Percentiles rank a stretch among this genome's conserved stretches.
Evolutionary conservation across 2,888 invertebrate species (phyloP).

Genomic region (Drosophila affinis): DNA sequence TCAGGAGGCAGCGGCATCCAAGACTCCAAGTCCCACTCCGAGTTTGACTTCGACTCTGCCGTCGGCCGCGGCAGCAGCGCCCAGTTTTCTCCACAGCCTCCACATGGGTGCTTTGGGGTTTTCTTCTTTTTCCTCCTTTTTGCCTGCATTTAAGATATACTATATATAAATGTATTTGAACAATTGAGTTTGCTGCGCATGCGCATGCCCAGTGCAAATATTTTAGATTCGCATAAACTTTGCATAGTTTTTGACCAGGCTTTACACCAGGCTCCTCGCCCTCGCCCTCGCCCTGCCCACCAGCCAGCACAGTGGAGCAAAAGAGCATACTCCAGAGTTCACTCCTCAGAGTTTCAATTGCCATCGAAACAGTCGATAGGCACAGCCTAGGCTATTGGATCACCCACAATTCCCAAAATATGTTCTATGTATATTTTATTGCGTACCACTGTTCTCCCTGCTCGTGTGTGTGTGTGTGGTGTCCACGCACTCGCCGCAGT

Average conservation of each 20-base stretch:
- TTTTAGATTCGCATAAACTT: conserved; percentile 80
- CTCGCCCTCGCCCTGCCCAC: neutral
- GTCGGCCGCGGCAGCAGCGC: conserved; percentile 30
- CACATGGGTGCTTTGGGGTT: too few relatives aligned
- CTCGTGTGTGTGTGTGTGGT: neutral
- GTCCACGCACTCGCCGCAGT: conserved; percentile 59
- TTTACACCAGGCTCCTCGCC: neutral
- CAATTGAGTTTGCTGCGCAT: conserved; percentile 74
- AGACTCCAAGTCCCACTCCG: conserved; percentile 22
- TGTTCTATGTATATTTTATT: neutral
- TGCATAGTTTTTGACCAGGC: conserved; percentile 69
- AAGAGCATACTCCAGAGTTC: too few relatives aligned
- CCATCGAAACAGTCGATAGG: too few relatives aligned
- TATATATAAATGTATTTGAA: conserved; percentile 71
- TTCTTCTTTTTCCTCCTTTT: conserved; percentile 2
- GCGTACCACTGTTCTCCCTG: neutral
- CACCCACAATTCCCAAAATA: too few relatives aligned
- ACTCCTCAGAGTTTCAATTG: too few relatives aligned
- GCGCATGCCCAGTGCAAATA: conserved; percentile 73
- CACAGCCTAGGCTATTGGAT: too few relatives aligned
- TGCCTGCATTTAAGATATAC: conserved; percentile 70
- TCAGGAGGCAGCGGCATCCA: conserved; percentile 53
- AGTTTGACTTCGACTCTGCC: neutral
- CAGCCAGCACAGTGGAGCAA: too few relatives aligned
- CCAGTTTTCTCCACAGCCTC: conserved; percentile 25